phyloP scores from a whole-genome alignment of 2,888 invertebrate species.

The Teinopalpus imperialis region DNA sequence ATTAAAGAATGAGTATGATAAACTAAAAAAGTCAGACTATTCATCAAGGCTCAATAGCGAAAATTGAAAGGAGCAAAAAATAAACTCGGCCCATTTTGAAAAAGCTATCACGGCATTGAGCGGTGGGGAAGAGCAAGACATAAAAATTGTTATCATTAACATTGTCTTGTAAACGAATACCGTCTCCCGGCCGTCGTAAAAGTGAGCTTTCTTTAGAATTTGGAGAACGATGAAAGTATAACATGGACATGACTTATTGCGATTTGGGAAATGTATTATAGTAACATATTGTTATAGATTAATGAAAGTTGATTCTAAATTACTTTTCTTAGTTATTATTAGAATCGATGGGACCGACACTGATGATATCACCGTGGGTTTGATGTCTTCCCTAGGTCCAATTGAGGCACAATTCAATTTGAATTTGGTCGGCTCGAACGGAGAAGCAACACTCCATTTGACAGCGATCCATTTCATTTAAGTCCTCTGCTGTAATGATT shows the following conservation, averaged over 20 bases:
- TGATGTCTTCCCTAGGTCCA: no score
- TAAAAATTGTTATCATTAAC: constrained; percentile 54
- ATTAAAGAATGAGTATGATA: constrained; percentile 32
- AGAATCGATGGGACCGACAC: no score
- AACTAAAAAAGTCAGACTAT: constrained; percentile 33
- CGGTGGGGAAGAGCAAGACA: constrained; percentile 33
- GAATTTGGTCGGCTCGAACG: no score
- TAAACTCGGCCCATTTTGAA: constrained; percentile 28
- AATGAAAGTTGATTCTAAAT: no score
- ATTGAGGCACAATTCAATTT: no score
- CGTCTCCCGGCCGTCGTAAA: constrained; percentile 42
- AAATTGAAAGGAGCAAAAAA: constrained; percentile 33
- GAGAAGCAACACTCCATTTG: no score
- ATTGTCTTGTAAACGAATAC: constrained; percentile 48
- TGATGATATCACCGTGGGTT: no score
- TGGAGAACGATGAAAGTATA: constrained; percentile 30
- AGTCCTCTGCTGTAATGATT: no score
- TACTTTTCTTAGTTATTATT: no score
- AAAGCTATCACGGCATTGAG: constrained; percentile 14
- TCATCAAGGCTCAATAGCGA: constrained; percentile 38
- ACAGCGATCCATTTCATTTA: no score
- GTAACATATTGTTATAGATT: no score
- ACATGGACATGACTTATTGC: constrained; percentile 28
- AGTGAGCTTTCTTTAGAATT: constrained; percentile 45
- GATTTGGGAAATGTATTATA: no score